Evolutionary conservation across 2,797 vertebrate species (phyloP).

Genomic region (Podarcis siculus): DNA sequence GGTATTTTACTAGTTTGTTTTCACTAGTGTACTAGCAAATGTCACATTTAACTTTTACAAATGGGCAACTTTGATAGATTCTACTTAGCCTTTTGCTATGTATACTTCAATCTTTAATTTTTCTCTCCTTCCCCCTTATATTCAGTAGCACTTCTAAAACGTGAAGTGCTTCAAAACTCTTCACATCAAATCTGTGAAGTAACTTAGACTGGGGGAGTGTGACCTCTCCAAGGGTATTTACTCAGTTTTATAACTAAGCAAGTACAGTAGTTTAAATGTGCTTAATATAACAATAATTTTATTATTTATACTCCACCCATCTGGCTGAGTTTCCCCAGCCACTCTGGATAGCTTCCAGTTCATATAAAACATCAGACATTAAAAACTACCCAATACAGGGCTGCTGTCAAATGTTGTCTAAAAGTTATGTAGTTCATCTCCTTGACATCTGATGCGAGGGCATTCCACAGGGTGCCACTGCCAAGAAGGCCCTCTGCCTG

Average conservation of each 20-base stretch:
- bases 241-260: no score
- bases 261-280: background rate
- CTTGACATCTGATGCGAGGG: no score
- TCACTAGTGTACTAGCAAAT: background rate
- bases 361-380: no score
- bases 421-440: no score
- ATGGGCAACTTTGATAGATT: background rate
- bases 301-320: no score
- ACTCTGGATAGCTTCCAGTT: no score
- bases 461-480: no score
- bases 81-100: background rate
- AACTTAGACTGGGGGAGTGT: background rate
- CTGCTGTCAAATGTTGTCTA: no score
- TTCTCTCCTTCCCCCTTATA: background rate
- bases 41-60: background rate
- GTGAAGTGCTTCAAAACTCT: background rate
- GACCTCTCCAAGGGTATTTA: background rate
- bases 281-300: no score
- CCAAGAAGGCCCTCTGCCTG: no score
- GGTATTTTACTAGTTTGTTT: constrained; percentile 20
- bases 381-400: no score
- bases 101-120: background rate
- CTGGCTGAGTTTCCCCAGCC: no score
- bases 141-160: background rate
- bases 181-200: background rate